Conservation (phyloP, 2,113 vertebrate species). For the Theristicus caerulescens region DNA sequence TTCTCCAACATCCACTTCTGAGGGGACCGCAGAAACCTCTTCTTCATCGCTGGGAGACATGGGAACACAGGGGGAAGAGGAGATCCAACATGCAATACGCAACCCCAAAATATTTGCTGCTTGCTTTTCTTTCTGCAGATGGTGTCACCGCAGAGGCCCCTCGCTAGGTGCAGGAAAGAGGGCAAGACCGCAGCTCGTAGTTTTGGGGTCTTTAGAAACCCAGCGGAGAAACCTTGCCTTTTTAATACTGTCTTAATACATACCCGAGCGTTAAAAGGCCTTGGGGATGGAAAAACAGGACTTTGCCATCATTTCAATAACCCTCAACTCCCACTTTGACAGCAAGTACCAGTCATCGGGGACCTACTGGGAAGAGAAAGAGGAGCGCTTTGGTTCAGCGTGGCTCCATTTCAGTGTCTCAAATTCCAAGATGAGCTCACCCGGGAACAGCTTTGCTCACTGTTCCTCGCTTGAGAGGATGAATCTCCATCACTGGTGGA, state of each 20-base stretch:
- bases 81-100: not conserved
- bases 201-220: not conserved
- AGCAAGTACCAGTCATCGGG: not conserved
- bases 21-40: not conserved
- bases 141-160: not conserved
- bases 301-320: not conserved
- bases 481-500: not conserved
- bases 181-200: fast-evolving
- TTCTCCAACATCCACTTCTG: not conserved
- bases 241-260: not conserved
- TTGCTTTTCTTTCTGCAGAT: not conserved
- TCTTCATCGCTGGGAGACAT: fast-evolving
- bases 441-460: not conserved
- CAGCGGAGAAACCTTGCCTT: not conserved
- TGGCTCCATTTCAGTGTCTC: not conserved
- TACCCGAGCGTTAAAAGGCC: fast-evolving
- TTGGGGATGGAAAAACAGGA: not conserved
- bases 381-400: not conserved
- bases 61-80: not conserved
- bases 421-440: not conserved
- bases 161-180: not conserved
- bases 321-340: not conserved
- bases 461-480: fast-evolving
- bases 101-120: not conserved
- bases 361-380: not conserved